A percentile compares a stretch with the other conserved stretches of the same genome.
Conservation (phyloP, 2,113 vertebrate genomes). For the Gobius niger region DNA sequence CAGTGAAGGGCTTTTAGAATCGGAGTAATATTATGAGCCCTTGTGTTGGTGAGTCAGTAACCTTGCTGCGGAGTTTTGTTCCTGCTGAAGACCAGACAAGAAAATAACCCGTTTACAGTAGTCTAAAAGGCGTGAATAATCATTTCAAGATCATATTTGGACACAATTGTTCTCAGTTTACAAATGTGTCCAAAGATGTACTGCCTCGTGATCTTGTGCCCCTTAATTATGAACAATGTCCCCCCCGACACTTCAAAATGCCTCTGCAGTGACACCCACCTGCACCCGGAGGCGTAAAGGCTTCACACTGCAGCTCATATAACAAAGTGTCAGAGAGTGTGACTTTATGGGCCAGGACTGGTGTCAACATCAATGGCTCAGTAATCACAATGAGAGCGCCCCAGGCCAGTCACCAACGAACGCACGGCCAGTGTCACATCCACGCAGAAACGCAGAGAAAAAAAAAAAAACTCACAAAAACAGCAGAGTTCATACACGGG, state of each 20-base stretch:
- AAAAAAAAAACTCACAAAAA: conserved; percentile 30
- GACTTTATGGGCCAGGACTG: conserved; percentile 39
- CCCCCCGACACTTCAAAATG: not conserved
- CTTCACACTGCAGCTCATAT: conserved; percentile 39
- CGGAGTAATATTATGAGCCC: no score
- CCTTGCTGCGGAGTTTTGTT: no score
- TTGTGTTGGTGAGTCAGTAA: no score
- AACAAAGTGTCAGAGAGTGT: conserved; percentile 33
- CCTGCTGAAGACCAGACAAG: no score
- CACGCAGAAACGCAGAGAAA: conserved; percentile 19
- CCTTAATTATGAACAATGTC: not conserved
- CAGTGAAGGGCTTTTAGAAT: no score
- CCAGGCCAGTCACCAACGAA: conserved; percentile 44
- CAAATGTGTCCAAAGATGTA: not conserved
- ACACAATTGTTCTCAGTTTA: not conserved
- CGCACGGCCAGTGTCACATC: conserved; percentile 43
- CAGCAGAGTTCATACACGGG: conserved; percentile 49
- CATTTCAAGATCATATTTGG: no score
- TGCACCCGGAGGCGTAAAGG: not conserved
- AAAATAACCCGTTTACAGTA: no score
- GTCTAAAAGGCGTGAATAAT: no score
- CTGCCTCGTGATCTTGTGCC: no score
- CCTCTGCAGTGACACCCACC: not conserved
- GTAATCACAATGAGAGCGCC: conserved; percentile 48
- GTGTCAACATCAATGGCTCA: conserved; percentile 64